These are phyloP conservation scores for Trichopria drosophilae DNA, from an alignment of 2,888 invertebrate genomes.

Conservation along the genomic window DNA sequence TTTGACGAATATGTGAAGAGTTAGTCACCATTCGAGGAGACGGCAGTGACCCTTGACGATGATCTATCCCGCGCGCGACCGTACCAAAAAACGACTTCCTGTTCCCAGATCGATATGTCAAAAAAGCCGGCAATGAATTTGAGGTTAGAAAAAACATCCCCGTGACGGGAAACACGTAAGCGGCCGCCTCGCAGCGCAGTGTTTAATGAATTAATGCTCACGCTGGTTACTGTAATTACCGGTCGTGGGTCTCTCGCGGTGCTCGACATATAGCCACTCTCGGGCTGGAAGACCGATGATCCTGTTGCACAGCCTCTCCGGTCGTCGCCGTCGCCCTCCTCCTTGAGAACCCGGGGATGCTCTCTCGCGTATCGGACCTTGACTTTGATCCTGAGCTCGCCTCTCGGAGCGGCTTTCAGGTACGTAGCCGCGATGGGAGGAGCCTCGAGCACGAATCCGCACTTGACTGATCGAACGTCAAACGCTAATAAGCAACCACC, in stretches of 20 bases:
- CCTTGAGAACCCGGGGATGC: neutral
- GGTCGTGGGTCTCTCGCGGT: constrained; percentile 37
- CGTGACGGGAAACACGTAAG: no score
- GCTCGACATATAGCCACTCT: constrained; percentile 32
- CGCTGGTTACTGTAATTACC: constrained; percentile 51
- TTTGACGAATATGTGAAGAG: no score
- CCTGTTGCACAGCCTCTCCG: constrained; percentile 48
- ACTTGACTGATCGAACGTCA: constrained; percentile 57
- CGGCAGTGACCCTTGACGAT: no score
- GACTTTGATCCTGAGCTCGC: constrained; percentile 31
- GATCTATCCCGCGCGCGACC: no score
- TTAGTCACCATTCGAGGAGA: no score
- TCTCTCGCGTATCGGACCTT: constrained; percentile 5
- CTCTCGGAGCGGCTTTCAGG: constrained; percentile 24
- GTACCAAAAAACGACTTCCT: no score
- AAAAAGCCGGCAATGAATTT: no score
- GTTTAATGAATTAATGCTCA: constrained; percentile 41
- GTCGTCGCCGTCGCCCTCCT: constrained; percentile 25
- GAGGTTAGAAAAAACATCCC: no score
- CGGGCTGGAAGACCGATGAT: constrained; percentile 51
- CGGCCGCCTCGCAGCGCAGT: constrained; percentile 20
- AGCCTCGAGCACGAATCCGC: constrained; percentile 40
- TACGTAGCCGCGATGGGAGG: constrained; percentile 41
- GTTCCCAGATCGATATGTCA: no score
- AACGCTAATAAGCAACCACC: constrained; percentile 56